A percentile compares a stretch with the other conserved stretches of the same genome.
phyloP scores from a whole-genome alignment of 2,888 invertebrate species.

The Limnephilus marmoratus region DNA sequence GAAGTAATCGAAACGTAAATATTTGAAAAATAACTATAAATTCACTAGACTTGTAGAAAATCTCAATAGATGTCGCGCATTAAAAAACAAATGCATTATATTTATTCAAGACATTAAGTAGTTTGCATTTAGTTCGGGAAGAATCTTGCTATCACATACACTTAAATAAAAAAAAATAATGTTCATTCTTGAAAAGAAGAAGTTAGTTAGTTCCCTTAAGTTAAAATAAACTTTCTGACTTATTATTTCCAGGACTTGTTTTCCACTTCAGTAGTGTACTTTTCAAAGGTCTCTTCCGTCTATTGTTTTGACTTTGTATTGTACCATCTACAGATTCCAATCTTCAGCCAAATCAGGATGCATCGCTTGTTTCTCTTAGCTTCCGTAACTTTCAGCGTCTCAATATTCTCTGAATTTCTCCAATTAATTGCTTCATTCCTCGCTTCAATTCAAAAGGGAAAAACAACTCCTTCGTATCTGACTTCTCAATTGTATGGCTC shows the following conservation, averaged over 20 bases:
- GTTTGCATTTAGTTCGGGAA: too few species aligned
- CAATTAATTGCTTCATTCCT: constrained; percentile 3
- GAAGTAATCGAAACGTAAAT: too few species aligned
- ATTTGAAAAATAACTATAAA: too few species aligned
- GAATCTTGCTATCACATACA: too few species aligned
- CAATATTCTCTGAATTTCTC: background rate
- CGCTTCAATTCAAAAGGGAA: background rate
- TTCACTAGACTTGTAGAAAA: too few species aligned
- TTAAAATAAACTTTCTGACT: background rate
- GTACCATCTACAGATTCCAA: background rate
- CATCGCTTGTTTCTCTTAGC: background rate
- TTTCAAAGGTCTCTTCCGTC: background rate
- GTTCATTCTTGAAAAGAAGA: too few species aligned
- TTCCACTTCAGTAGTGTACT: background rate
- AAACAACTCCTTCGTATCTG: background rate
- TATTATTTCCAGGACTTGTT: background rate
- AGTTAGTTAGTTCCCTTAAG: background rate
- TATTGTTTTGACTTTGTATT: background rate
- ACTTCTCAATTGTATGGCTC: background rate
- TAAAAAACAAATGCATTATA: too few species aligned
- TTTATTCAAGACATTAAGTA: too few species aligned
- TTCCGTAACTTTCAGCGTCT: background rate
- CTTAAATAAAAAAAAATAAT: too few species aligned
- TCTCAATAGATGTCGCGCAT: too few species aligned
- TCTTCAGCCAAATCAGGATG: background rate